Evolutionary conservation across 2,113 vertebrate genomes (phyloP).

Genomic region (Pygoscelis adeliae): DNA sequence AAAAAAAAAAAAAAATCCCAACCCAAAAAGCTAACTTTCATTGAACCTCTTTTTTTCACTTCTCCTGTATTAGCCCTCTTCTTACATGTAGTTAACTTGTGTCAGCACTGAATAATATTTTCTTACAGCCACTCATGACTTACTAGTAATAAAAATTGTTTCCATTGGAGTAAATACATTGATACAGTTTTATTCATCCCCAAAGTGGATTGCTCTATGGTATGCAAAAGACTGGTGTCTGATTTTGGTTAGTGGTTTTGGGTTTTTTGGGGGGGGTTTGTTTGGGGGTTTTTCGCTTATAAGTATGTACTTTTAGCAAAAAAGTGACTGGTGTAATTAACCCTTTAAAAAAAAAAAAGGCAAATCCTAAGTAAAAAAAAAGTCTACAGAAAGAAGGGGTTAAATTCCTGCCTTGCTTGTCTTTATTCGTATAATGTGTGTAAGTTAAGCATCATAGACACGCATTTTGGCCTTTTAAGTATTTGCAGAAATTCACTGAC

Average conservation of each 20-base stretch:
- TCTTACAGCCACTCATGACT: background rate
- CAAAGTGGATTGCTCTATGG: background rate
- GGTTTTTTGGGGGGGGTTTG: accelerated
- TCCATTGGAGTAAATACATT: background rate
- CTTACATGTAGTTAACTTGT: background rate
- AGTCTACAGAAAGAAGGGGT: background rate
- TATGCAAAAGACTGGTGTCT: background rate
- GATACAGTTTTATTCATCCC: background rate
- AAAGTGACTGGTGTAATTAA: background rate
- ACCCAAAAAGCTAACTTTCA: background rate
- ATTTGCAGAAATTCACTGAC: background rate
- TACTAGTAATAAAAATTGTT: background rate
- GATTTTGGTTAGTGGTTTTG: background rate
- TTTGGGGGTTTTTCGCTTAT: background rate
- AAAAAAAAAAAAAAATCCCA: background rate
- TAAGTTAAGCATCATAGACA: background rate
- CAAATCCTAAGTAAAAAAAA: background rate
- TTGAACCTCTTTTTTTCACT: background rate
- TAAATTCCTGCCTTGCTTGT: background rate
- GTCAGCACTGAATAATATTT: background rate
- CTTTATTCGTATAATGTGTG: background rate
- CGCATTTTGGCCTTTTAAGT: background rate
- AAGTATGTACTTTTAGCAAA: background rate
- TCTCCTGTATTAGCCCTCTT: background rate
- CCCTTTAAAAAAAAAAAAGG: background rate